Evolutionary conservation across 2,113 vertebrate species (phyloP).

Genomic region (Mustela lutreola): DNA sequence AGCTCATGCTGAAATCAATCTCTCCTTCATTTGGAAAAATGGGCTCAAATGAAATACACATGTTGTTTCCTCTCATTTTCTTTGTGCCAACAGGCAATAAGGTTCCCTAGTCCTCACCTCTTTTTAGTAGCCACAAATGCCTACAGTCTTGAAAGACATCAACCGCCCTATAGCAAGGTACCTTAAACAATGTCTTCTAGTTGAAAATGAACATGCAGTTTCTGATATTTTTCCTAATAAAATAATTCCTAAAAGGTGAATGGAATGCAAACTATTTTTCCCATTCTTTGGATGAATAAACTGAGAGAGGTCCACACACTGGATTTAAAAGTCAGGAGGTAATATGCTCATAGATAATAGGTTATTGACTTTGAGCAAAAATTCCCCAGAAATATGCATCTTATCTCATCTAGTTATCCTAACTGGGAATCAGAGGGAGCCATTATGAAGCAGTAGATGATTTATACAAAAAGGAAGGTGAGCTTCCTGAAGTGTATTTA

Average conservation of each 20-base stretch:
- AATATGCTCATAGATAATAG: neutral
- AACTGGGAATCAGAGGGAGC: neutral
- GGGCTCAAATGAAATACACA: neutral
- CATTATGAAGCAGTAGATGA: neutral
- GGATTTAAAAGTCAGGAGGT: neutral
- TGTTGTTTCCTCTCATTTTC: neutral
- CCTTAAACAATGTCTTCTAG: neutral
- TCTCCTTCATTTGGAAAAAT: slow-evolving; percentile 10
- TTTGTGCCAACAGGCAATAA: neutral
- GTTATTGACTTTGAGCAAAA: slow-evolving; percentile 25
- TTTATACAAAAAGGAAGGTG: neutral
- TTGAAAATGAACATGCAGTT: slow-evolving; percentile 14
- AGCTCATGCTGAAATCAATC: slow-evolving; percentile 17
- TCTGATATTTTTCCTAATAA: neutral
- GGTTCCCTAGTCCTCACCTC: neutral
- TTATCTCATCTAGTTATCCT: neutral
- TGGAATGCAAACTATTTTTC: neutral
- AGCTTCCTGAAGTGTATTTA: neutral
- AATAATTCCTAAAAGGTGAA: slow-evolving; percentile 27
- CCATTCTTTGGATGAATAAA: neutral
- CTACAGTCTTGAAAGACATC: neutral
- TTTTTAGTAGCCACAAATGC: slow-evolving; percentile 2
- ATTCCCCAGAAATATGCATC: slow-evolving; percentile 14
- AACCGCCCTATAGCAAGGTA: neutral
- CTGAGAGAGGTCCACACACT: neutral